Conservation (phyloP, 1,140 invertebrate species). For the Paralvinella palmiformis region DNA sequence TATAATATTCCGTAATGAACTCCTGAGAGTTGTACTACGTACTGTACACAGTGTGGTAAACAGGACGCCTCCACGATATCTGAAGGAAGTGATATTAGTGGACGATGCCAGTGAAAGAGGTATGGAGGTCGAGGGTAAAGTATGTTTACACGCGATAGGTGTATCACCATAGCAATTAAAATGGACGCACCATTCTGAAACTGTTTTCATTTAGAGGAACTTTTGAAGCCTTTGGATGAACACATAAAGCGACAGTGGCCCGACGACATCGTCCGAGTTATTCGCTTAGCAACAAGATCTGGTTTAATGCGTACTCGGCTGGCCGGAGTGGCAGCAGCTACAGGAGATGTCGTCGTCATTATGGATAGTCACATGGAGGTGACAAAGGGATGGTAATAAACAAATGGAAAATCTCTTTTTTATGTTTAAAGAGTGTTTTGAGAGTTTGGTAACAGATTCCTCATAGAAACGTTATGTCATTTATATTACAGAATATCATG, state of each 20-base stretch:
- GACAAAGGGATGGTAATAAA: slow-evolving; percentile 90
- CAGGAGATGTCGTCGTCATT: slow-evolving; percentile 86
- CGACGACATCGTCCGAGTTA: slow-evolving; percentile 61
- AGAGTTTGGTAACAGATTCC: too few species aligned
- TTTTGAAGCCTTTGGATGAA: slow-evolving; percentile 70
- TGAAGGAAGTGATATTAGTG: slow-evolving; percentile 82
- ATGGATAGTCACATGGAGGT: slow-evolving; percentile 95
- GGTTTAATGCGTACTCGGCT: slow-evolving; percentile 82
- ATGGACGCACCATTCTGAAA: neutral
- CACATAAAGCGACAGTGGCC: slow-evolving; percentile 45
- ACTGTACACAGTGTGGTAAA: slow-evolving; percentile 84
- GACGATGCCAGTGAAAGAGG: slow-evolving; percentile 59
- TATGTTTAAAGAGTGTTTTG: too few species aligned
- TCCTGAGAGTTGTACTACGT: slow-evolving; percentile 73
- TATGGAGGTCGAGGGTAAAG: slow-evolving; percentile 17
- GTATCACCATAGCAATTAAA: neutral
- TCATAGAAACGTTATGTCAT: too few species aligned
- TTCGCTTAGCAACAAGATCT: slow-evolving; percentile 50
- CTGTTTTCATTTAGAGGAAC: slow-evolving; percentile 63
- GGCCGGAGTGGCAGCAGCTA: slow-evolving; percentile 76
- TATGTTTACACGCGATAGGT: too few species aligned
- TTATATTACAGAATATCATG: too few species aligned
- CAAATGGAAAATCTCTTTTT: too few species aligned
- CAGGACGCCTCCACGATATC: slow-evolving; percentile 66
- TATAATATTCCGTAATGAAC: slow-evolving; percentile 86